Evolutionary conservation across 2,797 vertebrate genomes (phyloP), one percentile per base, ranked within the genome.

Genomic region (Fundulus diaphanus): DNA sequence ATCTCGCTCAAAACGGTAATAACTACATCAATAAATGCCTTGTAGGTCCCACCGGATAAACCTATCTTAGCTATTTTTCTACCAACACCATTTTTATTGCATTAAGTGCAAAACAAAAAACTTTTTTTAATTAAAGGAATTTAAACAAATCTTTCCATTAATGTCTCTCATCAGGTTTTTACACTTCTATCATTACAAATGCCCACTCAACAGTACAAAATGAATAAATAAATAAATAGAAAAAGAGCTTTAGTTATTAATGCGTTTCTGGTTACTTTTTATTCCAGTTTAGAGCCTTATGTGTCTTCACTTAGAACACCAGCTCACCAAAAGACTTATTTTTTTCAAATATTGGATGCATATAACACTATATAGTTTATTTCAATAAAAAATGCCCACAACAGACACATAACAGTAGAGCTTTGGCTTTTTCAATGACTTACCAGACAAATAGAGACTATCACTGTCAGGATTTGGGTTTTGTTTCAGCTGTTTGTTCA

Each of bases 351-450:
- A 70, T 78, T 70, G 15, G 7, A 13, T 3, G 5, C 2, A 70
- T 72, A 85, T 78, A 70, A 56, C 51, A 83, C 82, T 52, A 9
- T 1, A 22, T 9, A 8, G 13, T n/a, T 35, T 29, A 11, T 20
- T 27, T 16, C 27, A 46, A n/a, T n/a, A 3, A 31, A 8, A 68
- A 11, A 18, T 59, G 56, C 13, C 27, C 24, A 65, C 13, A 40
- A 7, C 24, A n/a, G 16, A 15, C 7, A 44, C 37, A 67, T 44
- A 68, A 15, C 65, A 16, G 65, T 68, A 27, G 16, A 49, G 4
- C 16, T 51, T 51, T 51, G 16, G 7, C 27, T 73, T 73, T 81
- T 84, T 56, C 57, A 77, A 80, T 68, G 80, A 85, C 72, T 46
- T 11, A 80, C 69, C 57, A 61, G 18, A 7, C 18, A 31, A 61